Evolutionary conservation across 2,113 vertebrate species (phyloP), one percentile per base, ranked within the genome.

Genomic region (Patagioenas fasciata): DNA sequence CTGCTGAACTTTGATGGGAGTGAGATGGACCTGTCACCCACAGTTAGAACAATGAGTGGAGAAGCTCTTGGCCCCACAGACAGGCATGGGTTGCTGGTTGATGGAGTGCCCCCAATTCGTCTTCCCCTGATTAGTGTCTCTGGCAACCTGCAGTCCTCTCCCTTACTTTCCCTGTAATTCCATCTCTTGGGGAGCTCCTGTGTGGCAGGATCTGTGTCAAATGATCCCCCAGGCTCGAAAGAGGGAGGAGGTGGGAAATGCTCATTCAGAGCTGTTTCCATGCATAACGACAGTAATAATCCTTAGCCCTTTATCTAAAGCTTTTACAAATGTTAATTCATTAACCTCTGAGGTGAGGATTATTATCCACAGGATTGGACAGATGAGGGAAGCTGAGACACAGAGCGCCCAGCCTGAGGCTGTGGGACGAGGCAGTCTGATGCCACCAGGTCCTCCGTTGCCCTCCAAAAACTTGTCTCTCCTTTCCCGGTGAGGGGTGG

Each of bases 271-370:
- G 73, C 86, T 85, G 78, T 95, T 97, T 92, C 91, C 85, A 92
- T 94, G 96, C 87, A 94, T 90, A 93, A 96, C 80, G 94, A 92
- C 85, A 92, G 69, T 53, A 85, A 93, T 91, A 96, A 95, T 95
- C 89, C 90, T 81, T 61, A 91, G 96, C 77, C 88, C 78, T 97
- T 95, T 97, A 94, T 95, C 95, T 91, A 81, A 95, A 95, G 93
- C 96, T 94, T 96, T 97, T 90, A 88, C 6, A 11, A 96, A 89
- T 88, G 88, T 95, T 95, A 96, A 91, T 95, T 97, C 91, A 96
- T 96, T 96, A 97, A 95, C 93, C 72, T 96, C 88, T 26, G 79
- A 96, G 91, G 75, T 91, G 75, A 91, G 93, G 89, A 93, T 94
- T 97, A 95, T 82, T 97, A 91, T 93, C 93, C 91, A 85, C 23